These are phyloP conservation scores for Aplochiton taeniatus DNA, from an alignment of 2,797 vertebrate species.

Conservation along the genomic window DNA sequence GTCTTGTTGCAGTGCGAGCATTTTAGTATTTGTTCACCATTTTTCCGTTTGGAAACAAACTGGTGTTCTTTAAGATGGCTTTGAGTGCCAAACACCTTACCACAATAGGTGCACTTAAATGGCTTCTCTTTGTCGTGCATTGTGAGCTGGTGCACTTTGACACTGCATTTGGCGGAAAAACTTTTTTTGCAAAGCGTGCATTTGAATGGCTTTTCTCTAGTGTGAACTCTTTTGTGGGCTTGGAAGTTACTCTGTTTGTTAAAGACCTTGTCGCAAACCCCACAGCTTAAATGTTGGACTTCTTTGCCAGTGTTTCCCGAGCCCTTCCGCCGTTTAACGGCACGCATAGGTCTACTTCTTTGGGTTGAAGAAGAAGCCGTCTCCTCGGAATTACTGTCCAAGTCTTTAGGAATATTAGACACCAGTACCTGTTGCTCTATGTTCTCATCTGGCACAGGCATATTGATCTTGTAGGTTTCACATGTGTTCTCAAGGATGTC, in stretches of 20 bases:
- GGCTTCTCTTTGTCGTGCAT: conserved; percentile 34
- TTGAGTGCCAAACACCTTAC: conserved; percentile 38
- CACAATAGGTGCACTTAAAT: conserved; percentile 40
- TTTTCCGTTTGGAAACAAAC: neutral
- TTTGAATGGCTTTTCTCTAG: conserved; percentile 31
- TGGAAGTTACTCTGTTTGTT: conserved; percentile 31
- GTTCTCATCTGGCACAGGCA: neutral
- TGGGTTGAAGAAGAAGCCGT: neutral
- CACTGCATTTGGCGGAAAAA: conserved; percentile 41
- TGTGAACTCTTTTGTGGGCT: conserved; percentile 42
- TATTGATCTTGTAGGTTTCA: too few relatives aligned
- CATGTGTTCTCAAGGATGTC: too few relatives aligned
- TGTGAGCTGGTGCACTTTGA: conserved; percentile 34
- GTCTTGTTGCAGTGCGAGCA: conserved; percentile 25
- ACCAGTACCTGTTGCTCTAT: conserved; percentile 1
- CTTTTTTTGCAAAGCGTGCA: conserved; percentile 36
- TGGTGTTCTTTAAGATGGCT: conserved; percentile 45
- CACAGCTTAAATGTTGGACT: conserved; percentile 28
- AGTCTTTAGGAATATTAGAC: neutral
- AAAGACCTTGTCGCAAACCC: conserved; percentile 34
- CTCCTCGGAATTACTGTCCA: neutral
- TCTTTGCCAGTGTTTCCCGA: neutral
- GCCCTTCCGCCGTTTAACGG: neutral
- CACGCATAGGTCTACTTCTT: neutral
- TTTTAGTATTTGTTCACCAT: neutral